phyloP scores from a whole-genome alignment of 2,888 invertebrate species.

The Cephus pulcher region DNA sequence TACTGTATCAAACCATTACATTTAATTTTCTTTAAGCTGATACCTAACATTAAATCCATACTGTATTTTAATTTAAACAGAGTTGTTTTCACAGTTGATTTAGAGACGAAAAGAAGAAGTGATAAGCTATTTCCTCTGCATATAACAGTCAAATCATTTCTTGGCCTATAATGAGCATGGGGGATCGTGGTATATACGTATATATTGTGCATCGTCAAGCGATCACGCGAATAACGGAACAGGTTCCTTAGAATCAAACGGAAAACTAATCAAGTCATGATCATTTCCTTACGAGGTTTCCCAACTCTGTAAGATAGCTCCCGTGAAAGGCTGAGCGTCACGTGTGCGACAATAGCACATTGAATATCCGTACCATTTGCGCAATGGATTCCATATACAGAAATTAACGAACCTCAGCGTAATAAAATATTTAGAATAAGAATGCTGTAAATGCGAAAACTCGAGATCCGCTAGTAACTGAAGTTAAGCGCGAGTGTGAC shows the following conservation, averaged over 20 bases:
- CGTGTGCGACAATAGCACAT: neutral
- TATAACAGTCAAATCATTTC: neutral
- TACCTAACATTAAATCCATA: neutral
- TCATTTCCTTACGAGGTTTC: neutral
- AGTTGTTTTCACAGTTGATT: neutral
- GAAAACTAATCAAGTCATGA: neutral
- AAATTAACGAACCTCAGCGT: constrained; percentile 31
- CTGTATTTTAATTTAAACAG: neutral
- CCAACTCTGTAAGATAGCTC: neutral
- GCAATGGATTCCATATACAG: neutral
- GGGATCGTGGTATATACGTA: neutral
- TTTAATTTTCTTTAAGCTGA: neutral
- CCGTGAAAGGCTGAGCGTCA: neutral
- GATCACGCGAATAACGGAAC: neutral
- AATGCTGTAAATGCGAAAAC: neutral
- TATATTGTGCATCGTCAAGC: neutral
- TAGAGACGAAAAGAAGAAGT: neutral
- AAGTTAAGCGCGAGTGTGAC: neutral
- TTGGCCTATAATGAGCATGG: neutral
- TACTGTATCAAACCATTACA: neutral
- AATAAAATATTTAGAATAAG: constrained; percentile 24
- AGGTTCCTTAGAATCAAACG: neutral
- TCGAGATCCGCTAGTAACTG: neutral
- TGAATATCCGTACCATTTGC: neutral
- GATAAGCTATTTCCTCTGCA: neutral